Evolutionary conservation across 1,140 invertebrate genomes (phyloP), one percentile per base, ranked within the genome.

Genomic region (Nasonia giraulti): DNA sequence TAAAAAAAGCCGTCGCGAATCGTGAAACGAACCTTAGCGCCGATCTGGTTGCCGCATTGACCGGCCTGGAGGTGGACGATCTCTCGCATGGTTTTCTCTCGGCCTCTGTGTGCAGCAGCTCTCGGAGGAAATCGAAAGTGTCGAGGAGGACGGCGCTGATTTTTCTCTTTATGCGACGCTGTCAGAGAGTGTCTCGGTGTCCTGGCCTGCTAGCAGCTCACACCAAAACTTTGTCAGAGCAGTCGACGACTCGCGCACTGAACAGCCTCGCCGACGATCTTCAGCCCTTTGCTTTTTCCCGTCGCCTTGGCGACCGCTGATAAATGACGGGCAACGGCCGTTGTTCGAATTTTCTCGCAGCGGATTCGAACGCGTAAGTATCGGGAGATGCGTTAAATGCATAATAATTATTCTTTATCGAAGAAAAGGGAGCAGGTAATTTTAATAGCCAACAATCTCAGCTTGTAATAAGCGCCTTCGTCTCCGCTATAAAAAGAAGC

Each of bases 41-140:
- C 98, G 88, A 98, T 98, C 92, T 98, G 97, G 93, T 98, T 98
- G 84, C 98, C 98, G 91, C 97, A 98, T 91, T 98, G 97, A 69
- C 98, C 98, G 73, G 96, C 97, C 93, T 98, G 97, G 33, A 98
- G 94, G 91, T 98, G 97, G 71, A 97, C 96, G 86, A 98, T 98
- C 95, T 98, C 98, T 91, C 97, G 95, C 97, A 98, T 98, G 92
- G 94, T 96, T 89, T 88, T 82, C 77, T 55, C 82, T 82, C 84
- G 80, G 81, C 86, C 80, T 68, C 17, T 75, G 68, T 77, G 62
- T 27, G 17, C 44, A 71, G 69, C 75, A 55, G 50, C 27, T 82
- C 69, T 50, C 11, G 14, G n/a, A 20, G 10, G 40, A 66, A 68
- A 69, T 69, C 7, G 27, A 31, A 71, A 31, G 31, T 44, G 68